A percentile compares a stretch with the other conserved stretches of the same genome.
Evolutionary conservation across 2,113 vertebrate genomes (phyloP).

Genomic region (Rattus rattus): DNA sequence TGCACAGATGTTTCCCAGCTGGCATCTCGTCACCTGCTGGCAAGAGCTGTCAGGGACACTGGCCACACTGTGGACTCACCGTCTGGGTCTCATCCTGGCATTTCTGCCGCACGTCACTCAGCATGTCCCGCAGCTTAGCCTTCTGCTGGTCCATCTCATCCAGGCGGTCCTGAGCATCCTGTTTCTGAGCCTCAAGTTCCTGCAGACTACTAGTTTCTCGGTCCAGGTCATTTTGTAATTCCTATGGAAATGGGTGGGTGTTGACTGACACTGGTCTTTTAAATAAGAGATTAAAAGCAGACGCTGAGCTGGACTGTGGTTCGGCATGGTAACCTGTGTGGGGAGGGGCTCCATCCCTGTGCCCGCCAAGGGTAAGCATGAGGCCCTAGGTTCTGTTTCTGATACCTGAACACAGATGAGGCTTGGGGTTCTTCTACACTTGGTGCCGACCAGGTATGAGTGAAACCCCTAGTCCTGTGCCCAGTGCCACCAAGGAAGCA

Average conservation of each 20-base stretch:
- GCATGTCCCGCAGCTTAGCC: constrained; percentile 96
- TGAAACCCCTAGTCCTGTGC: background rate
- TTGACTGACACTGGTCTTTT: background rate
- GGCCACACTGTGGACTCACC: constrained; percentile 87
- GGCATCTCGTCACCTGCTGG: background rate
- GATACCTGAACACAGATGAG: background rate
- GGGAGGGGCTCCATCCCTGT: background rate
- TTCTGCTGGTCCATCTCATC: constrained; percentile 99
- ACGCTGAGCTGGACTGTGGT: background rate
- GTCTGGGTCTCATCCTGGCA: constrained; percentile 98
- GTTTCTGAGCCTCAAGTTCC: constrained; percentile 97
- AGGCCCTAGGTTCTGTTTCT: background rate
- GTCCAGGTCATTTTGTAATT: constrained; percentile 96
- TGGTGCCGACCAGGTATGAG: background rate
- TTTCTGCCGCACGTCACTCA: constrained; percentile 94
- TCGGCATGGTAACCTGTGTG: background rate
- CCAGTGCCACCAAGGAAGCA: background rate
- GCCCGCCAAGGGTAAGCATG: background rate
- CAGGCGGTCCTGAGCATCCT: constrained; percentile 95
- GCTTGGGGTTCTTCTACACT: background rate
- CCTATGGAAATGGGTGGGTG: constrained; percentile 84
- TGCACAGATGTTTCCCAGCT: background rate
- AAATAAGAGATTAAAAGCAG: background rate
- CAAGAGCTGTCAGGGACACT: background rate
- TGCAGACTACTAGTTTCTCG: constrained; percentile 94